phyloP scores from a whole-genome alignment of 2,888 invertebrate genomes.

The Carpatolechia fugitivella region DNA sequence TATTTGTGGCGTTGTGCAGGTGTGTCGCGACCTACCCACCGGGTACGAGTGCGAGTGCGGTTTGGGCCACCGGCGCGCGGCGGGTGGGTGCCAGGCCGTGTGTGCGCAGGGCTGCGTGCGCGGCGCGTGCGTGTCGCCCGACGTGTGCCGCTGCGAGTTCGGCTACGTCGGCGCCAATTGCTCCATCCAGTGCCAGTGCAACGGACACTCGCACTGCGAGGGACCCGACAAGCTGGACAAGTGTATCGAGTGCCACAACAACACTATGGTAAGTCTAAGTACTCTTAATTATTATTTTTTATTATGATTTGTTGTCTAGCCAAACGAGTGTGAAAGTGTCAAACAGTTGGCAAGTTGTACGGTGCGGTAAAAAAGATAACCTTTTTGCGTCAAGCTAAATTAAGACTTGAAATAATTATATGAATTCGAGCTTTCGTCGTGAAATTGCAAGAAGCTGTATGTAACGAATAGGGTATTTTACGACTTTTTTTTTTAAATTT shows the following conservation, averaged over 20 bases:
- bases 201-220: constrained; percentile 95
- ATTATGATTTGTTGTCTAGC: not conserved
- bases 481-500: no score
- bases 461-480: no score
- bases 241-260: constrained; percentile 92
- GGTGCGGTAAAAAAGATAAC: not conserved
- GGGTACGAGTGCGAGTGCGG: constrained; percentile 94
- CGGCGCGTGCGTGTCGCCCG: constrained; percentile 90
- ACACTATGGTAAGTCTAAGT: constrained; percentile 89
- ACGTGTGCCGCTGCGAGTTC: constrained; percentile 93
- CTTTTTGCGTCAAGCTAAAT: no score
- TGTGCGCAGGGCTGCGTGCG: constrained; percentile 92
- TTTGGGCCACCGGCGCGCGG: constrained; percentile 69
- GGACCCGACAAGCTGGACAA: constrained; percentile 90
- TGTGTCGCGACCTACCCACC: constrained; percentile 88
- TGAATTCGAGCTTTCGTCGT: no score
- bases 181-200: constrained; percentile 95
- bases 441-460: no score
- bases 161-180: constrained; percentile 97
- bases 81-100: constrained; percentile 85
- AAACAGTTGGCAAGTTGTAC: not conserved
- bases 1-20: constrained; percentile 40
- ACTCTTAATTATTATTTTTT: not conserved
- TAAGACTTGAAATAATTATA: no score
- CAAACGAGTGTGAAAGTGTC: not conserved